A percentile compares a stretch with the other conserved stretches of the same genome.
Evolutionary conservation across 2,888 invertebrate species (phyloP).

Genomic region (Melanostoma scalare): DNA sequence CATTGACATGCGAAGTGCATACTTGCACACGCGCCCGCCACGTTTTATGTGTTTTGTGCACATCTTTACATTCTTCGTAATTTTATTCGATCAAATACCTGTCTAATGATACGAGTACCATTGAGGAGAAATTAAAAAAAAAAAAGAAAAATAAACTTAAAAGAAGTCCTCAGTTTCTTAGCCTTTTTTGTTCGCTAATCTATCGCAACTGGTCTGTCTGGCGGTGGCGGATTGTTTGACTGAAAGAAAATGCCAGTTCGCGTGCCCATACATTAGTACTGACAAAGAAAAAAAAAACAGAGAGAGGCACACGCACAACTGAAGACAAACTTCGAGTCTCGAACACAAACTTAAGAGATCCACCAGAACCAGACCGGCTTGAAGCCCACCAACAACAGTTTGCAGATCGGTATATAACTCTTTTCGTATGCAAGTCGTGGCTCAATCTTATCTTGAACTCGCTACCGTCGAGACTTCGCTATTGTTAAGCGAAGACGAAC

Average conservation of each 20-base stretch:
- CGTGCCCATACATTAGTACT: too few species aligned
- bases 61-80: not conserved
- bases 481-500: constrained; percentile 17
- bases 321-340: constrained; percentile 52
- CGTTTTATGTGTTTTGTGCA: too few species aligned
- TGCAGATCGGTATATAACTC: constrained; percentile 79
- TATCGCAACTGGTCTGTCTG: too few species aligned
- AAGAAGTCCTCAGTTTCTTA: too few species aligned
- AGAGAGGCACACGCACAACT: too few species aligned
- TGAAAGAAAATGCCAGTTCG: too few species aligned
- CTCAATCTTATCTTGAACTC: constrained; percentile 82
- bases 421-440: constrained; percentile 81
- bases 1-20: too few species aligned
- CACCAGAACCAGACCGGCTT: constrained; percentile 9
- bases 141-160: not conserved
- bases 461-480: constrained; percentile 74
- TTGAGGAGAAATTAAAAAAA: not conserved
- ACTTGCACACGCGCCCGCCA: too few species aligned
- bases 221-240: too few species aligned
- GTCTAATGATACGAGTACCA: constrained; percentile 14
- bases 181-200: too few species aligned
- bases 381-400: constrained; percentile 4
- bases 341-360: constrained; percentile 56
- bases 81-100: constrained; percentile 30
- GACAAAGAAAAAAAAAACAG: too few species aligned